Evolutionary conservation across 2,888 invertebrate species (phyloP), one percentile per base, ranked within the genome.

Genomic region (Thymelicus lineola): DNA sequence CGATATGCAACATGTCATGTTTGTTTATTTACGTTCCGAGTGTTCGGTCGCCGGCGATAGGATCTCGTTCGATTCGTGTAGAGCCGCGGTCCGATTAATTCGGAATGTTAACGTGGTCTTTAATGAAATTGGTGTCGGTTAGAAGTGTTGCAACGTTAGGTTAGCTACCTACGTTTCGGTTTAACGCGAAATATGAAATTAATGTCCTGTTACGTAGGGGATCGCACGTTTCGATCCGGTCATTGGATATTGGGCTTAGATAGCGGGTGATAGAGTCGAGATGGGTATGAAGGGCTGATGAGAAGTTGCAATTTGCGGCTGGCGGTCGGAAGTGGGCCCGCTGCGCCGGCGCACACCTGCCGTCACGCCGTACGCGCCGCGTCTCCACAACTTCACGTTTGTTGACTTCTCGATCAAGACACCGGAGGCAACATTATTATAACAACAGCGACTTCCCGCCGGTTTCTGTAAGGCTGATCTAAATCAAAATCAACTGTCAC

Each of bases 251-350:
- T 59, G 59, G 12, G 6, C 66, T 53, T 50, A 38, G 28, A 7
- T 63, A 0, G 65, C 0, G 14, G 20, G 15, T 48, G 68, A 55
- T 68, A 81, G 74, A 74, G 75, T 73, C 45, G 70, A 62, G 10
- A 72, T 61, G 77, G 35, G 73, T 42, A 70, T 74, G 65, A 35
- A 48, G 66, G 66, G 60, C 59, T 28, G 72, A 73, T 15, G 76
- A 74, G 78, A 76, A 78, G 76, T 79, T 76, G 81, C 79, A 80
- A 81, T 81, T 81, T 78, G 80, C 79, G 78, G 79, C 79, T 79
- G 77, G 79, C 76, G 81, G 73, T 84, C 81, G 85, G 84, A 84
- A 86, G 82, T 80, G 86, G 86, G 83, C 82, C 81, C 83, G 79
- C 74, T 69, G 73, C 72, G 64, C 66, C 62, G 71, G 53, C 78